phyloP scores from a whole-genome alignment of 2,113 vertebrate genomes.

The Cepphus grylle region DNA sequence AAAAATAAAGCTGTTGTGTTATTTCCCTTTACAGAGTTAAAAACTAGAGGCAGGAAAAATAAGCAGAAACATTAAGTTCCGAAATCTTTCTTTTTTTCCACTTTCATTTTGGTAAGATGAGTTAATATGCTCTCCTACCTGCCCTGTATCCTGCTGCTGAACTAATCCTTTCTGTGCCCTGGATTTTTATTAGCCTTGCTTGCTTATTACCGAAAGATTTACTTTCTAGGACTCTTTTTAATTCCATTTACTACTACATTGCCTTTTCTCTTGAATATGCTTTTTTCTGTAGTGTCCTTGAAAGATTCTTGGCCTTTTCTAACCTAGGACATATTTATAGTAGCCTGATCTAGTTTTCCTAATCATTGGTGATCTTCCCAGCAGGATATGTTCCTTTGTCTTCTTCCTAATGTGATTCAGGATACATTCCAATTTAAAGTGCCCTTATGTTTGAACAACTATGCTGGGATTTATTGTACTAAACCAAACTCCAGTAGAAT shows the following conservation, averaged over 20 bases:
- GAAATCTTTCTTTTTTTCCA: background rate
- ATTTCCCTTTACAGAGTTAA: background rate
- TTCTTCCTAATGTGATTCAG: background rate
- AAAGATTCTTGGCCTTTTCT: background rate
- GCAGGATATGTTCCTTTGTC: background rate
- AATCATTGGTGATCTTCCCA: background rate
- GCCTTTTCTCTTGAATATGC: background rate
- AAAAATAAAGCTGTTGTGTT: background rate
- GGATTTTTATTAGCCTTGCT: background rate
- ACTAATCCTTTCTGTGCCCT: background rate
- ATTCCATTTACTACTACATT: background rate
- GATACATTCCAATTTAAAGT: background rate
- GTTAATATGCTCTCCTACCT: background rate
- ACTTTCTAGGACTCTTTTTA: background rate
- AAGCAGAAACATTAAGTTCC: background rate
- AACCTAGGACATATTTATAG: background rate
- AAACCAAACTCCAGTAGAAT: background rate
- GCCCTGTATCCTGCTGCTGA: background rate
- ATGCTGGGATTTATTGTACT: background rate
- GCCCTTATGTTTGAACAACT: background rate
- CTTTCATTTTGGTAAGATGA: background rate
- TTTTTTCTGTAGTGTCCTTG: background rate
- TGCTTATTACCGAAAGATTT: background rate
- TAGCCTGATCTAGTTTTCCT: constrained; percentile 13
- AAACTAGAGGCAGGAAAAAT: background rate